A percentile compares a stretch with the other conserved stretches of the same genome.
These are phyloP conservation scores for Hydrotaea cyrtoneurina DNA, from an alignment of 2,888 invertebrate genomes.

Conservation along the genomic window DNA sequence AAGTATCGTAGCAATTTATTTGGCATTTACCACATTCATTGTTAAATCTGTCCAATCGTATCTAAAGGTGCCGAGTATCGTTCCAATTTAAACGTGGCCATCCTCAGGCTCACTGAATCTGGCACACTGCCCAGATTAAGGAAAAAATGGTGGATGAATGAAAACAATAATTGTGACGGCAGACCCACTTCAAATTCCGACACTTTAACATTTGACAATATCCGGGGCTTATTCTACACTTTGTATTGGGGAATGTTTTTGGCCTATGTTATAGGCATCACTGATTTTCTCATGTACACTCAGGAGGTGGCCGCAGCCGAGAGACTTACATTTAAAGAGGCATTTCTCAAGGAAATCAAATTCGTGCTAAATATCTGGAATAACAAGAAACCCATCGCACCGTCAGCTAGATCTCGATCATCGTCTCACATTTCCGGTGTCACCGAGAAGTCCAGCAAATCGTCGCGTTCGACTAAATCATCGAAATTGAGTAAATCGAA, in stretches of 20 bases:
- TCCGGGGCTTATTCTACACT: constrained; percentile 95
- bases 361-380: constrained; percentile 76
- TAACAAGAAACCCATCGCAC: constrained; percentile 74
- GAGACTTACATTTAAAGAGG: constrained; percentile 79
- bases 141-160: constrained; percentile 94
- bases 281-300: constrained; percentile 92
- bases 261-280: constrained; percentile 87
- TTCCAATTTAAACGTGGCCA: constrained; percentile 91
- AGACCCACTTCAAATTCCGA: constrained; percentile 69
- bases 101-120: constrained; percentile 94
- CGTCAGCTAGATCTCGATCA: constrained; percentile 70
- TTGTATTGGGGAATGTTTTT: constrained; percentile 87
- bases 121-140: constrained; percentile 90
- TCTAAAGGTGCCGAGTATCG: constrained; percentile 84
- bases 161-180: constrained; percentile 79
- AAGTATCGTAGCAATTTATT: constrained; percentile 75
- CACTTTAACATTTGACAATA: constrained; percentile 82
- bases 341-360: constrained; percentile 72
- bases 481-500: constrained; percentile 2
- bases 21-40: no score
- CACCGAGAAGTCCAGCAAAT: constrained; percentile 70
- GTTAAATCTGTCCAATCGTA: not conserved
- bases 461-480: constrained; percentile 20
- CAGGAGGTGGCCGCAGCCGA: constrained; percentile 89
- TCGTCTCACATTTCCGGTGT: constrained; percentile 72